Percentiles rank a stretch among this genome's conserved stretches.
Conservation (phyloP, 1,140 invertebrate genomes). For the Zaprionus camerounensis region DNA sequence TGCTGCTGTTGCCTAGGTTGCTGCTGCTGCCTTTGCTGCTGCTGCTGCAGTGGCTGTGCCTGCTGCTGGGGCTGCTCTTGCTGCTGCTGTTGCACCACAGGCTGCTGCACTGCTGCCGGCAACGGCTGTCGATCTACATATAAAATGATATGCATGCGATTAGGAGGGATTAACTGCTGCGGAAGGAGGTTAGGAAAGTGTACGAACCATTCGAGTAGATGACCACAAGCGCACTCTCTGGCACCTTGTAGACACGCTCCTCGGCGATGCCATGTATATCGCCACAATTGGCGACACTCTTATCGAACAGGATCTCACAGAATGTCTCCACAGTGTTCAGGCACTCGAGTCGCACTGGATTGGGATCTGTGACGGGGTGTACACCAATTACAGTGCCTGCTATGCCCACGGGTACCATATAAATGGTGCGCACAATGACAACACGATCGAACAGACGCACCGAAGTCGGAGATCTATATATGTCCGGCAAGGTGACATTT, state of each 20-base stretch:
- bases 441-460: constrained; percentile 93
- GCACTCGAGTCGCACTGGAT: constrained; percentile 79
- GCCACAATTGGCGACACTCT: constrained; percentile 62
- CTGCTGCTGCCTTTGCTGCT: neutral
- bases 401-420: constrained; percentile 90
- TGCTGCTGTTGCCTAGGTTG: no score
- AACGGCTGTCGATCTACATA: neutral
- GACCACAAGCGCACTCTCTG: constrained; percentile 65
- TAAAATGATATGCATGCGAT: neutral
- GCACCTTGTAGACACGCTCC: constrained; percentile 73
- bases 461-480: constrained; percentile 84
- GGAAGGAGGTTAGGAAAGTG: neutral
- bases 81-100: neutral
- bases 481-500: constrained; percentile 67
- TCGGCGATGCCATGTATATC: constrained; percentile 73
- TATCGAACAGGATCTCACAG: constrained; percentile 75
- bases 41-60: no score
- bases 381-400: constrained; percentile 93
- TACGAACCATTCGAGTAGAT: constrained; percentile 45
- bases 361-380: constrained; percentile 83
- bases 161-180: neutral
- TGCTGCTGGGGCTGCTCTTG: no score
- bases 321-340: constrained; percentile 70
- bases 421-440: constrained; percentile 89
- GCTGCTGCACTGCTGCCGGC: neutral